These are phyloP conservation scores for Hirudinaria manillensis DNA, from an alignment of 2,888 invertebrate genomes.

Conservation along the genomic window DNA sequence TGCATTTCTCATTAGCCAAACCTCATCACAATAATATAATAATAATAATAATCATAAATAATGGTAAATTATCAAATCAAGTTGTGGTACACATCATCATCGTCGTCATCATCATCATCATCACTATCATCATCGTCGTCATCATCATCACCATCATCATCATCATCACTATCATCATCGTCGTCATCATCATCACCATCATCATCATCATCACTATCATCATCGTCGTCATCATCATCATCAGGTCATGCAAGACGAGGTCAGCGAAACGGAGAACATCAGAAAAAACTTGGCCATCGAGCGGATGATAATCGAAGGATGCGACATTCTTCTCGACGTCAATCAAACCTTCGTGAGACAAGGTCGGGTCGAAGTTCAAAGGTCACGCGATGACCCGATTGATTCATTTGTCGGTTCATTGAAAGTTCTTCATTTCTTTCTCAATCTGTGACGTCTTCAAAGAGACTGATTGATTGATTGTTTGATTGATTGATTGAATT, in stretches of 20 bases:
- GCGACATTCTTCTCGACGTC: constrained; percentile 82
- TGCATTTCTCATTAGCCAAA: no score
- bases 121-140: not conserved
- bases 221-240: constrained; percentile 14
- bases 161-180: not conserved
- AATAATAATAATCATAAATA: no score
- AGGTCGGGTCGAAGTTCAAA: constrained; percentile 56
- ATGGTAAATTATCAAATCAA: no score
- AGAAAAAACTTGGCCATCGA: constrained; percentile 84
- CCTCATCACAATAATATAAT: no score
- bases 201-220: constrained; percentile 21
- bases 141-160: not conserved
- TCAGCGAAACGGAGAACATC: constrained; percentile 82
- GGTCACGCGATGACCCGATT: not conserved
- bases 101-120: not conserved
- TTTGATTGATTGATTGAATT: no score
- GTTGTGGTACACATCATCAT: no score
- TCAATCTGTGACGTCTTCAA: no score
- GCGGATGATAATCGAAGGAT: constrained; percentile 86
- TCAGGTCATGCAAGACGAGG: constrained; percentile 73
- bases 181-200: not conserved
- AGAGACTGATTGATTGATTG: no score
- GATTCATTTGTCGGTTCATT: no score
- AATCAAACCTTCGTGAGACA: constrained; percentile 88
- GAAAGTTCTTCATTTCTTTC: no score